A percentile compares a stretch with the other conserved stretches of the same genome.
These are phyloP conservation scores for Syngnathus typhle DNA, from an alignment of 2,113 vertebrate species.

Conservation along the genomic window DNA sequence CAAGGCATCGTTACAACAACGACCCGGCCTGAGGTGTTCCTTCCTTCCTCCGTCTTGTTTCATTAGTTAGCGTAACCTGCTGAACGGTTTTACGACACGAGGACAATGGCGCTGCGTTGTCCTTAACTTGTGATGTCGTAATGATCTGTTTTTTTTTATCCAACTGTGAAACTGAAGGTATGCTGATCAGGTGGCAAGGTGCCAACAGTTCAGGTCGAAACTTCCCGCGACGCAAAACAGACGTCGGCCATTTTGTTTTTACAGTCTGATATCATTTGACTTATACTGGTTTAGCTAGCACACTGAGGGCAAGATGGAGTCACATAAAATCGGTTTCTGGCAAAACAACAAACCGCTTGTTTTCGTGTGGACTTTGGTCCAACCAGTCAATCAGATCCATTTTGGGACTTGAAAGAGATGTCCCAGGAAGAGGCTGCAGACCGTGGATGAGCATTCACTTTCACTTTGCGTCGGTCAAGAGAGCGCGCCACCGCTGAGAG, in stretches of 20 bases:
- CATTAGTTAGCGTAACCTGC: not conserved
- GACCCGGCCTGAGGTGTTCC: constrained; percentile 11
- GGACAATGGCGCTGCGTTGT: constrained; percentile 20
- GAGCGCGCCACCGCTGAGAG: constrained; percentile 42
- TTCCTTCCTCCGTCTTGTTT: constrained; percentile 11
- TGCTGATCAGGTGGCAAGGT: constrained; percentile 8
- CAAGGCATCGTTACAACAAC: constrained; percentile 50
- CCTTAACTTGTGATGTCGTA: constrained; percentile 27
- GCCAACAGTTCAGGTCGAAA: not conserved
- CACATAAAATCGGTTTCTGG: not conserved
- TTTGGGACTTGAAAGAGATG: constrained; percentile 53
- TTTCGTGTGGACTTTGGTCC: constrained; percentile 4
- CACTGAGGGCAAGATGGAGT: no score
- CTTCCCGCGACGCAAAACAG: not conserved
- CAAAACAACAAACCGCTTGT: constrained; percentile 6
- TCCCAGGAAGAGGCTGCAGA: constrained; percentile 39
- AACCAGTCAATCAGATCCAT: constrained; percentile 46
- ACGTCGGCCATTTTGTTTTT: no score
- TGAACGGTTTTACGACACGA: constrained; percentile 25
- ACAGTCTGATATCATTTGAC: no score
- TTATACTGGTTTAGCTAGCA: no score
- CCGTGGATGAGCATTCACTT: constrained; percentile 56
- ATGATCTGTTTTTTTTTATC: constrained; percentile 20
- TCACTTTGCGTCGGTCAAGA: constrained; percentile 51
- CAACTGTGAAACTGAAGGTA: constrained; percentile 26